Evolutionary conservation across 1,140 invertebrate species (phyloP), one percentile per base, ranked within the genome.

Genomic region (Homarus americanus): DNA sequence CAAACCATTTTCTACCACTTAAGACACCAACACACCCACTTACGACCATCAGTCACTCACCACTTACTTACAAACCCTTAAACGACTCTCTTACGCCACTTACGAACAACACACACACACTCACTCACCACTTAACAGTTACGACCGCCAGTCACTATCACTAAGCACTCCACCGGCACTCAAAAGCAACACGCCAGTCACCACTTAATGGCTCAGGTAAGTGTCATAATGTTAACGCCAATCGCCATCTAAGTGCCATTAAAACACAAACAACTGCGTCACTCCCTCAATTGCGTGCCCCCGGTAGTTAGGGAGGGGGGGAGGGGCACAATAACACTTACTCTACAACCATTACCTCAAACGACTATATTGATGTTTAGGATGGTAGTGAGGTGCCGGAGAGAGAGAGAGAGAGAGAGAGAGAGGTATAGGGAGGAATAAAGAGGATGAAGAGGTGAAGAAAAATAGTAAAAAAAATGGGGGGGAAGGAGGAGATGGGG

Each of bases 271-370:
- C 44, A 80, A 41, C 32, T 53, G 44, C 78, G 44, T 41, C 34
- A 53, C 78, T 80, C 32, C 38, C 38, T 44, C 44, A 44, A 80
- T 53, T 32, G 38, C 32, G 28, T 53, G 28, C 44, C 78, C 44
- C 44, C 20, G 44, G 44, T 80, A 53, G 78, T 41, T 53, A 41
- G 32, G 44, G 38, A 53, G 44, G 78, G n/a, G n/a, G n/a, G n/a
- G n/a, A n/a, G n/a, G n/a, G n/a, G n/a, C 40, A 53, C 78, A 41
- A 80, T 80, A 80, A 41, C 78, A 80, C 78, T 80, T 80, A 80
- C 78, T 80, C 78, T 32, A 41, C 28, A 34, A 28, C 28, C 78
- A 80, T 53, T 80, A 53, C 36, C 78, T 41, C 38, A 80, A 41
- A 28, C 44, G 20, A 34, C 38, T 12, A 41, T 41, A 28, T 49